These are phyloP conservation scores for Erinaceus europaeus DNA, from an alignment of 2,113 vertebrate genomes.

Conservation along the genomic window DNA sequence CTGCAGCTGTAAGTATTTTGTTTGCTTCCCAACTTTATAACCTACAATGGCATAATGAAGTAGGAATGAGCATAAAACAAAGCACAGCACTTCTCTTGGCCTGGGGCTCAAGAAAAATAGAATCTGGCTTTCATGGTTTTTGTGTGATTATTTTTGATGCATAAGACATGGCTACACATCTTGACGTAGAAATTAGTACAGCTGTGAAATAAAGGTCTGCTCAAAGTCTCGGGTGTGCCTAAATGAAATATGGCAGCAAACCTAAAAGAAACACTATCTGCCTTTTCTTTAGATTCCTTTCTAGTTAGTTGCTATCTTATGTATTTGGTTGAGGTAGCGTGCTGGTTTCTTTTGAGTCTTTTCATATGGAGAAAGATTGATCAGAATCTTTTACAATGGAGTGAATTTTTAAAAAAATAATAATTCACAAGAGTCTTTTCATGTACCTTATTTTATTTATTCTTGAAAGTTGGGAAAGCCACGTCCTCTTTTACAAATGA, in stretches of 20 bases:
- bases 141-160: constrained; percentile 61
- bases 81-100: constrained; percentile 47
- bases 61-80: constrained; percentile 50
- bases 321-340: constrained; percentile 26
- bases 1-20: constrained; percentile 91
- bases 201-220: constrained; percentile 46
- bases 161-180: constrained; percentile 48
- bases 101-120: constrained; percentile 35
- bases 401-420: background rate
- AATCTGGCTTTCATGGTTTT: constrained; percentile 56
- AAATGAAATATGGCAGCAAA: constrained; percentile 31
- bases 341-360: constrained; percentile 24
- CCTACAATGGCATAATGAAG: constrained; percentile 48
- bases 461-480: constrained; percentile 22
- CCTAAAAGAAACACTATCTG: constrained; percentile 2
- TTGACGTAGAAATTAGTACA: constrained; percentile 56
- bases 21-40: constrained; percentile 2
- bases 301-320: constrained; percentile 27
- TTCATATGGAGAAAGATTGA: constrained; percentile 36
- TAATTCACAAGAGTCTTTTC: constrained; percentile 32
- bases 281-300: constrained; percentile 41
- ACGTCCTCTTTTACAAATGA: constrained; percentile 40
- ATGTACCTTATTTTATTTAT: constrained; percentile 37
- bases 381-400: constrained; percentile 29
- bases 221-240: constrained; percentile 20